These are phyloP conservation scores for Eulemur rubriventer DNA, from an alignment of 2,797 vertebrate genomes.

Conservation along the genomic window DNA sequence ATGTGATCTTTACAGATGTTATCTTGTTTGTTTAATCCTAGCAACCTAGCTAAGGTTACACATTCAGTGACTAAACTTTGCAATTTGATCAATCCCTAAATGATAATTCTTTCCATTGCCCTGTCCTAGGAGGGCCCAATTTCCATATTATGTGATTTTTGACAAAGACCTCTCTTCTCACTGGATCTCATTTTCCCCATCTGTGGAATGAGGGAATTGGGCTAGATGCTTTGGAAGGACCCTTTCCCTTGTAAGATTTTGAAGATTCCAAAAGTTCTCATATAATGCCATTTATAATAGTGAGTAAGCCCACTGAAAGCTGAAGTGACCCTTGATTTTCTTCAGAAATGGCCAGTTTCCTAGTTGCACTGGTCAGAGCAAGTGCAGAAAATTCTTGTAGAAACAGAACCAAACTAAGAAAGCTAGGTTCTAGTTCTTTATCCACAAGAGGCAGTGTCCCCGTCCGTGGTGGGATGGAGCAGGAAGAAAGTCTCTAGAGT, in stretches of 20 bases:
- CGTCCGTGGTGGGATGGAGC: not conserved
- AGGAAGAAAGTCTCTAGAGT: not conserved
- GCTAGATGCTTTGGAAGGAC: not conserved
- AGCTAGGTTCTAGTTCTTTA: not conserved
- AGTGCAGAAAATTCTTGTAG: not conserved
- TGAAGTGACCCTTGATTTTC: not conserved
- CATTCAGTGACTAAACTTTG: not conserved
- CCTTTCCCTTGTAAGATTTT: not conserved
- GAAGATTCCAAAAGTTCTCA: not conserved
- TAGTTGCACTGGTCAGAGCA: not conserved
- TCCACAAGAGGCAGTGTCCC: not conserved
- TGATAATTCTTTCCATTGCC: not conserved
- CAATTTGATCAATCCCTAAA: not conserved
- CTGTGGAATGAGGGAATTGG: not conserved
- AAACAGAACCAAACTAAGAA: not conserved
- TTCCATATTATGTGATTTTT: not conserved
- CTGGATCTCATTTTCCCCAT: not conserved
- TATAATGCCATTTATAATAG: not conserved
- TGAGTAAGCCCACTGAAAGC: not conserved
- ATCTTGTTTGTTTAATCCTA: conserved; percentile 6
- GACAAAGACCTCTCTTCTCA: not conserved
- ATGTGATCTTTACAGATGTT: not conserved
- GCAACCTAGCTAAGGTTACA: not conserved
- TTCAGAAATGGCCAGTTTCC: not conserved
- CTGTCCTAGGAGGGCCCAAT: not conserved